Evolutionary conservation across 2,797 vertebrate genomes (phyloP), one percentile per base, ranked within the genome.

Genomic region (Allobates femoralis): DNA sequence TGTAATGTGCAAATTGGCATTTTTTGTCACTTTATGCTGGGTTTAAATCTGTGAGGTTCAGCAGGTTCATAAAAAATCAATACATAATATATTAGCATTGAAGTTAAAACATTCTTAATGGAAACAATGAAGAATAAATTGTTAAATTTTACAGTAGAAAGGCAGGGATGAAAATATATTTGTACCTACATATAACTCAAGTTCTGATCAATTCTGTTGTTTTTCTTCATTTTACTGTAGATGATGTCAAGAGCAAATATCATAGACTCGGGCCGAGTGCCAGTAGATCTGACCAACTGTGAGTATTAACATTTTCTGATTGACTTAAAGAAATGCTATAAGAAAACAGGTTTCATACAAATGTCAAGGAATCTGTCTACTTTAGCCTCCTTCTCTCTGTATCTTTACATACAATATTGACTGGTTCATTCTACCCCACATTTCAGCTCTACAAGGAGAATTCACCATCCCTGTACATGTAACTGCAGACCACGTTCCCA

Each of bases 371-470:
- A 26, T 58, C 10, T 62, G 26, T 62, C 23, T 26, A 15, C 19
- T 30, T 67, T 8, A 19, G 7, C 32, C 5, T 58, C 21, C 19
- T 18, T 55, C 21, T 46, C 3, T 75, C 37, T n/a, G 6, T 26
- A 15, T n/a, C 21, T 34, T 3, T 34, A n/a, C 26, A n/a, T 28
- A 2, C 55, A 21, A 6, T 21, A 34, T 21, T 81, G 62, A 50
- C 7, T 30, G 5, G 32, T 18, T 50, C 1, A 30, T 55, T 58
- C 16, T 53, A 10, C 21, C 4, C 30, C 23, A 26, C 16, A 3
- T 81, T n/a, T 8, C 81, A 87, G 86, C 81, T 55, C 26, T 34
- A 4, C 11, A 34, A 18, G 86, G 86, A 32, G 34, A 83, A 26
- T 73, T 87, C n/a, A 6, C 1, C 51, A 8, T 87, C 2, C 11